Percentiles rank a stretch among this genome's conserved stretches.
Evolutionary conservation across 1,140 invertebrate genomes (phyloP).

Genomic region (Drosophila oshimai): DNA sequence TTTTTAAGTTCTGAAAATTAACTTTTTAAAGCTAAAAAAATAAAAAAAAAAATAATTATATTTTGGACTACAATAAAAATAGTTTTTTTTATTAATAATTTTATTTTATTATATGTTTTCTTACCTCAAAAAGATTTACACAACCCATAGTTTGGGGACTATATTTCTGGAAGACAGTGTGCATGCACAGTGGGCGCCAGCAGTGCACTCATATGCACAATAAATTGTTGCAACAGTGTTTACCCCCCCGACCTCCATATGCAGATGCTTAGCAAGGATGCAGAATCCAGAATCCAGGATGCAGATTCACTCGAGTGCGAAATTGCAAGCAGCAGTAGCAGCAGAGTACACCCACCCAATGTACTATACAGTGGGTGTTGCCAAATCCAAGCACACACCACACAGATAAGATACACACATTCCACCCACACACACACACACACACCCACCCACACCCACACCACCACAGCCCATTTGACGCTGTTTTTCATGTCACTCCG

Average conservation of each 20-base stretch:
- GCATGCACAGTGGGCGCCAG: background rate
- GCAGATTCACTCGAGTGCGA: constrained; percentile 69
- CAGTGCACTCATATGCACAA: constrained; percentile 50
- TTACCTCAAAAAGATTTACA: too few relatives aligned
- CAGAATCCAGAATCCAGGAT: constrained; percentile 45
- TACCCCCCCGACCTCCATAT: constrained; percentile 35
- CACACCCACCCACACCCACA: too few relatives aligned
- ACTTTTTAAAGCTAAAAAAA: too few relatives aligned
- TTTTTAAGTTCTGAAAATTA: too few relatives aligned
- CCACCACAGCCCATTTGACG: constrained; percentile 51
- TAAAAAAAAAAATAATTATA: too few relatives aligned
- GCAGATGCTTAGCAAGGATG: constrained; percentile 42
- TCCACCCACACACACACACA: too few relatives aligned
- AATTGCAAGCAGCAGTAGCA: constrained; percentile 66
- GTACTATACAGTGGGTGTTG: constrained; percentile 42
- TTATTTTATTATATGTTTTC: too few relatives aligned
- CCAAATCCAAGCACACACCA: constrained; percentile 27
- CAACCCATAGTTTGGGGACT: too few relatives aligned
- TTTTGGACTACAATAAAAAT: too few relatives aligned
- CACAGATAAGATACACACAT: background rate
- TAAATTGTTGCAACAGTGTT: constrained; percentile 71
- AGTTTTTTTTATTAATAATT: too few relatives aligned
- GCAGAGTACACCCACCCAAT: constrained; percentile 5
- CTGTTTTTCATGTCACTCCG: constrained; percentile 62
- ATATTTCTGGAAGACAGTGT: background rate